phyloP scores from a whole-genome alignment of 2,888 invertebrate genomes.

The Stenurella melanura region DNA sequence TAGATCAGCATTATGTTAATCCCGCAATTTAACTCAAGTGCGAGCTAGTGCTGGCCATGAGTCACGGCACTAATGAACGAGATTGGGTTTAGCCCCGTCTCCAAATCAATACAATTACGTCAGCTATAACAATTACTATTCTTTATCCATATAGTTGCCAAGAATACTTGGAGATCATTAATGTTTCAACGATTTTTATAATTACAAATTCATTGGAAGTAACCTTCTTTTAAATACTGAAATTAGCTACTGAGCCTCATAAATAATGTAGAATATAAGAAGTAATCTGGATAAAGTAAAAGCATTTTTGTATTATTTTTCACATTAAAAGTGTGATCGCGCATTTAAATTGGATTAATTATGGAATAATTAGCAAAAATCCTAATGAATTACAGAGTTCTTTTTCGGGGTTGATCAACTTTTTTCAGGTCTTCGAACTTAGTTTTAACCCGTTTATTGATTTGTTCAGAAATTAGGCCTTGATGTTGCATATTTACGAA shows the following conservation, averaged over 20 bases:
- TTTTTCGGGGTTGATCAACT: background rate
- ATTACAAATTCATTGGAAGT: constrained; percentile 30
- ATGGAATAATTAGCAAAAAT: background rate
- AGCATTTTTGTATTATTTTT: background rate
- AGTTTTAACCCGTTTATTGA: too few species aligned
- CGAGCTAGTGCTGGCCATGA: constrained; percentile 49
- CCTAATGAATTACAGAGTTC: background rate
- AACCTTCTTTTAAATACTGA: constrained; percentile 30
- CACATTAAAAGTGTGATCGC: background rate
- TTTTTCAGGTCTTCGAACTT: too few species aligned
- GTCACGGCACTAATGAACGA: constrained; percentile 55
- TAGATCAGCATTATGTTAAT: constrained; percentile 57
- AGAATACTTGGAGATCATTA: constrained; percentile 39
- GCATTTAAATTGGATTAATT: background rate
- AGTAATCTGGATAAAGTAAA: background rate
- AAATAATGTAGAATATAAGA: constrained; percentile 19
- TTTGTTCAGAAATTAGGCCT: too few species aligned
- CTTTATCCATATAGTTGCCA: constrained; percentile 38
- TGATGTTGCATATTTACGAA: too few species aligned
- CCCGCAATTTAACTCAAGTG: constrained; percentile 55
- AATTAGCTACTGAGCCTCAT: constrained; percentile 10
- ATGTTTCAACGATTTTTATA: constrained; percentile 34
- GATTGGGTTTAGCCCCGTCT: constrained; percentile 52
- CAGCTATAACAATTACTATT: constrained; percentile 55
- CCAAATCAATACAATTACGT: constrained; percentile 57